These are phyloP conservation scores for Cyphomyrus discorhynchus DNA, from an alignment of 2,113 vertebrate species.

Conservation along the genomic window DNA sequence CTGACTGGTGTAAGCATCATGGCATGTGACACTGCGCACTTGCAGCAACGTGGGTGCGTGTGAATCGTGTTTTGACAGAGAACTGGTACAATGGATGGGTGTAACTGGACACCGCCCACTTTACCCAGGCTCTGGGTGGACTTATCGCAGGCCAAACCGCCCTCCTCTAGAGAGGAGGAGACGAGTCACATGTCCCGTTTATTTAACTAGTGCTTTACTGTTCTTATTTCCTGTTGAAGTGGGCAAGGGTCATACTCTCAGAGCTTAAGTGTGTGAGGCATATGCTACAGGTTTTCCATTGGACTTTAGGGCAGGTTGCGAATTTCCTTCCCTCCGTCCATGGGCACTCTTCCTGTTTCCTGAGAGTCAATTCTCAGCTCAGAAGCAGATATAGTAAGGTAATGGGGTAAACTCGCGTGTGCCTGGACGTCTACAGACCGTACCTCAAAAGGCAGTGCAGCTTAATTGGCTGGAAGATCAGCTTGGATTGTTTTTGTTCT, in stretches of 20 bases:
- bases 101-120: slow-evolving; percentile 37
- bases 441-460: neutral
- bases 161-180: neutral
- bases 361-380: neutral
- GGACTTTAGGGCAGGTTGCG: neutral
- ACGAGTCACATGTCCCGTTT: neutral
- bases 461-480: neutral
- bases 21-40: neutral
- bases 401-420: neutral
- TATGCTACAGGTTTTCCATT: neutral
- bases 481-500: neutral
- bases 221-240: neutral
- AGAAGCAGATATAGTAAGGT: neutral
- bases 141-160: slow-evolving; percentile 14
- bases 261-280: neutral
- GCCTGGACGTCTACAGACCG: neutral
- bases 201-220: neutral
- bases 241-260: neutral
- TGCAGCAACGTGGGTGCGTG: neutral
- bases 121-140: neutral
- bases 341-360: slow-evolving; percentile 15
- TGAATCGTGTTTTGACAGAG: slow-evolving; percentile 1
- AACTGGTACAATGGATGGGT: slow-evolving; percentile 17
- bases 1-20: neutral
- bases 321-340: neutral